phyloP scores from a whole-genome alignment of 2,888 invertebrate species.

The Dendrolimus houi region DNA sequence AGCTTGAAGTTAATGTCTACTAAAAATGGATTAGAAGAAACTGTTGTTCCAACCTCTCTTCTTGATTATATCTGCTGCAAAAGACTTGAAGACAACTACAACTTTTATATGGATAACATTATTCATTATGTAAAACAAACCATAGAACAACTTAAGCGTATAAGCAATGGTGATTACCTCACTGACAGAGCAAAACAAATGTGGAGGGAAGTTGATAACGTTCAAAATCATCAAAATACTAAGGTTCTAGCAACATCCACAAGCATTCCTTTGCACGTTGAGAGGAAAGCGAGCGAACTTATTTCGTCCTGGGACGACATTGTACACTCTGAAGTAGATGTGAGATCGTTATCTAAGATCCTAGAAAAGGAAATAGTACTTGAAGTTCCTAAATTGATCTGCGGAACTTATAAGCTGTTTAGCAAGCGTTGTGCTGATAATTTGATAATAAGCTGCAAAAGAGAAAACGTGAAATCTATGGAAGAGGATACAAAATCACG shows the following conservation, averaged over 20 bases:
- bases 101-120: conserved; percentile 62
- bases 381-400: conserved; percentile 52
- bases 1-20: conserved; percentile 27
- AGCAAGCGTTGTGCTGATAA: conserved; percentile 42
- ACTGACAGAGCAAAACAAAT: conserved; percentile 59
- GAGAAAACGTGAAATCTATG: conserved; percentile 14
- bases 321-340: conserved; percentile 56
- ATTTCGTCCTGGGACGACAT: conserved; percentile 46
- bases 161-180: conserved; percentile 64
- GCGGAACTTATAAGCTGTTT: conserved; percentile 43
- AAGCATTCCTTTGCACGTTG: conserved; percentile 47
- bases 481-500: conserved; percentile 24
- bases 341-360: conserved; percentile 52
- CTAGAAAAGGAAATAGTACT: conserved; percentile 55
- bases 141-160: conserved; percentile 63
- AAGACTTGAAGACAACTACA: conserved; percentile 53
- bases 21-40: conserved; percentile 22
- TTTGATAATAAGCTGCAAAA: conserved; percentile 46
- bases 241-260: conserved; percentile 43
- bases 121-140: conserved; percentile 56
- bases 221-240: conserved; percentile 18
- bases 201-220: conserved; percentile 43
- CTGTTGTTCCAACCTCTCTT: conserved; percentile 43
- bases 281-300: conserved; percentile 28
- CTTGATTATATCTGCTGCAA: conserved; percentile 60